These are phyloP conservation scores for Hesperophylax magnus DNA, from an alignment of 1,140 invertebrate species.

Conservation along the genomic window DNA sequence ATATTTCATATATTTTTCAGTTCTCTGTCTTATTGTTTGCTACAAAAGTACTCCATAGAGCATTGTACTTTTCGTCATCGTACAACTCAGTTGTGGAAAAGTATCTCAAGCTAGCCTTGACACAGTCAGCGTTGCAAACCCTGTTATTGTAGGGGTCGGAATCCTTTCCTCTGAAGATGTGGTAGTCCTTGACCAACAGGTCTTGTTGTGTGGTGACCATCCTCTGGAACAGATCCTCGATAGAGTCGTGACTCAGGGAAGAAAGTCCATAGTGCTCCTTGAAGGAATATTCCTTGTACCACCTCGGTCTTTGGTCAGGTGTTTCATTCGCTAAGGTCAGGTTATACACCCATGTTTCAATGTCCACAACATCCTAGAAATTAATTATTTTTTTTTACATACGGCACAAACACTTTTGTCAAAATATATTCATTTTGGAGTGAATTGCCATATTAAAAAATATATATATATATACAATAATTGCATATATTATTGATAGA, in stretches of 20 bases:
- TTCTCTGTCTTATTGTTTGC: slow-evolving; percentile 48
- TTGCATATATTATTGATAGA: too few species aligned
- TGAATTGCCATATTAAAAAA: too few species aligned
- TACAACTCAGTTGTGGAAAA: slow-evolving; percentile 72
- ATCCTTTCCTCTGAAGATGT: slow-evolving; percentile 71
- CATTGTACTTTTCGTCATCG: slow-evolving; percentile 71
- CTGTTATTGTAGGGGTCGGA: slow-evolving; percentile 69
- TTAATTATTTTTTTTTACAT: too few species aligned
- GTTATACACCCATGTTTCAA: slow-evolving; percentile 83
- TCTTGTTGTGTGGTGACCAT: slow-evolving; percentile 67
- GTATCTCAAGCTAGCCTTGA: slow-evolving; percentile 72
- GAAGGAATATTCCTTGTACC: slow-evolving; percentile 80
- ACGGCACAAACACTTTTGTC: too few species aligned
- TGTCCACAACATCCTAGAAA: slow-evolving; percentile 77
- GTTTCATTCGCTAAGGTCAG: slow-evolving; percentile 81
- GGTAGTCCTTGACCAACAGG: slow-evolving; percentile 65
- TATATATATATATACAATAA: too few species aligned
- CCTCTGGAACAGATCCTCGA: slow-evolving; percentile 68
- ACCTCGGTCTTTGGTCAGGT: slow-evolving; percentile 70
- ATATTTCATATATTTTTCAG: background rate
- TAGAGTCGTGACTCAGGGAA: slow-evolving; percentile 66
- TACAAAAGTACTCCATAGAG: slow-evolving; percentile 60
- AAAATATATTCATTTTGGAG: too few species aligned
- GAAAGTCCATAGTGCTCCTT: slow-evolving; percentile 74
- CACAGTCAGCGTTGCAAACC: slow-evolving; percentile 72